Evolutionary conservation across 2,113 vertebrate genomes (phyloP).

Genomic region (Ranitomeya imitator): DNA sequence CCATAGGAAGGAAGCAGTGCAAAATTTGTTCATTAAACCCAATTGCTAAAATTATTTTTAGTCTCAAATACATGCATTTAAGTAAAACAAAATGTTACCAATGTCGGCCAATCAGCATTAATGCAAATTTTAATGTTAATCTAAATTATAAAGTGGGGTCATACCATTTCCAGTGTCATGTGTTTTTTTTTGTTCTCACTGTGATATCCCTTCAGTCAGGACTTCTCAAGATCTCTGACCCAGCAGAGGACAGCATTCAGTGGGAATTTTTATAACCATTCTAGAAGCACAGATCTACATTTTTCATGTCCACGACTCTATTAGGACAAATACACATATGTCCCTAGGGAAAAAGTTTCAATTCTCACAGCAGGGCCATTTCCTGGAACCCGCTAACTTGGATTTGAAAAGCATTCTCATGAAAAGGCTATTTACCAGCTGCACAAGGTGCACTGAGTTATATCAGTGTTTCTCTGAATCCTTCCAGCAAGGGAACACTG

Average conservation of each 20-base stretch:
- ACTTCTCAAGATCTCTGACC: background rate
- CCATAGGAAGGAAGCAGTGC: too few relatives aligned
- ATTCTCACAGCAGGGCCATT: constrained; percentile 47
- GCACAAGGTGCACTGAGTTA: constrained; percentile 37
- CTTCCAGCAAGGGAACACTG: background rate
- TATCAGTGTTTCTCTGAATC: constrained; percentile 7
- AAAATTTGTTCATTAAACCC: too few relatives aligned
- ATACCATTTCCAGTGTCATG: background rate
- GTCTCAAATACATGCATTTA: too few relatives aligned
- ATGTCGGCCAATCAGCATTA: too few relatives aligned
- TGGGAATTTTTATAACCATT: background rate
- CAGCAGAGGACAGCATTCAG: background rate
- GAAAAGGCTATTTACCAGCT: constrained; percentile 31
- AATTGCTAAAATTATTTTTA: too few relatives aligned
- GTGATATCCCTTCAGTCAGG: background rate
- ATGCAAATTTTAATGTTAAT: too few relatives aligned
- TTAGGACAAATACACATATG: constrained; percentile 33
- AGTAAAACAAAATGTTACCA: too few relatives aligned
- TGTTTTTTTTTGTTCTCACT: background rate
- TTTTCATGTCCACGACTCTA: constrained; percentile 31
- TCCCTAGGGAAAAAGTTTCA: constrained; percentile 31
- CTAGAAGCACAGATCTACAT: background rate
- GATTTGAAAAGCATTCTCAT: constrained; percentile 37
- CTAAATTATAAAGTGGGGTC: too few relatives aligned
- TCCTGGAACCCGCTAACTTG: constrained; percentile 44